Evolutionary conservation across 1,140 invertebrate species (phyloP), one percentile per base, ranked within the genome.

Genomic region (Drosophila parvula): DNA sequence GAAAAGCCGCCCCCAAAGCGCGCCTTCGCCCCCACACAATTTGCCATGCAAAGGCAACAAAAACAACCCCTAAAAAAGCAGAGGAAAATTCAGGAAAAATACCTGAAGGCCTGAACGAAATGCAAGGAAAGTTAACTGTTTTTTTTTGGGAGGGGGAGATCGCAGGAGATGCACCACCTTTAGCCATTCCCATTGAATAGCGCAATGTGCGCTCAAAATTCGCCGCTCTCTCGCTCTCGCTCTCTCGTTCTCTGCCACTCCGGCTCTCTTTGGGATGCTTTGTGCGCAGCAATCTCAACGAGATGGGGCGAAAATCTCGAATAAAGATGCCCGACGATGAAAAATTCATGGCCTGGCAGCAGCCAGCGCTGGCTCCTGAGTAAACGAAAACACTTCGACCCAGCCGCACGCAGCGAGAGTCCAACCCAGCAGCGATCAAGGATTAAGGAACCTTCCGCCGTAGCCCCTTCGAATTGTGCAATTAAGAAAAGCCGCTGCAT

Each of bases 311-410:
- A 83, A 88, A 88, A 88, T 88, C 84, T 88, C 80, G 80, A 88
- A 88, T 89, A 89, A 83, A 77, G 76, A 88, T 77, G 79, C 65
- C 60, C 61, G 61, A 43, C 44, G 65, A 89, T 88, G 74, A 88
- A 88, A 88, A 88, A 88, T 88, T 89, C 84, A 88, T 88, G 69
- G 79, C 79, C 68, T 88, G 67, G 75, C 83, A 82, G 68, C 75
- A 79, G 62, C 84, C 77, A 65, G 79, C 79, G 68, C 71, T 81
- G 78, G 79, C 84, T 86, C 83, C 77, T 80, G 83, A 88, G 83
- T 88, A 83, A 88, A 88, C 83, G 84, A 80, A 74, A 88, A 89
- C 83, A 88, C 83, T 88, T 79, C 79, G 84, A 89, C 79, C 86
- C 82, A 73, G 83, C 67, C 79, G 79, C 82, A 86, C 83, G 79